Base-by-base conservation (phyloP, 2,113 vertebrate species). In the Vombatus ursinus region DNA sequence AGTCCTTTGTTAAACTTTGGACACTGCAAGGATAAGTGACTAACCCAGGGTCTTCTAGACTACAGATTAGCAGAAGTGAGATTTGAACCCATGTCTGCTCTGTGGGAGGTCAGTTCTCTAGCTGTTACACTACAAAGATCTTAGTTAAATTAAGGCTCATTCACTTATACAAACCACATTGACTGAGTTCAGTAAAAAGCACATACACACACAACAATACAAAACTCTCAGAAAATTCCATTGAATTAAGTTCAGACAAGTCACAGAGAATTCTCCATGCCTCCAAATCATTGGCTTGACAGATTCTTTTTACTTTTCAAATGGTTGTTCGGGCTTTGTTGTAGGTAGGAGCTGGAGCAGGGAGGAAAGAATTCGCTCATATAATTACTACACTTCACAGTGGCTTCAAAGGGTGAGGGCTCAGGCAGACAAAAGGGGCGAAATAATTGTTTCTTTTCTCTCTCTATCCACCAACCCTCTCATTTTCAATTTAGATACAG, bases 291-390 rank as follows among this genome's bases (percentile, higher is more conserved):
- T n/a, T 84, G n/a, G 68, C n/a, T 44, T 84, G 68, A 84, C 68
- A 84, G 68, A 84, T 84, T 44, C 68, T 84, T 84, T 44, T 84
- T 84, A 16, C 68, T 84, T 84, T 84, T 84, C 68, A 84, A 44
- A 44, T 44, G 16, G n/a, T 84, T 84, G n/a, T 44, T 23, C 1
- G 1, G 61, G 68, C 16, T 84, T 84, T 84, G n/a, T 44, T 84
- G 16, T 16, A 77, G 61, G 14, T n/a, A 16, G 37, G 68, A 57
- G 54, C 47, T 84, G 22, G 47, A 37, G 14, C n/a, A 90, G 37
- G 37, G 93, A 92, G 57, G 91, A 95, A 31, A 53, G 52, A 96
- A 96, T 94, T 95, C 9, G 68, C 51, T 91, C 52, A 84, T 93
- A 50, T 97, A 51, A 96, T 94, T 89, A 95, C 54, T 89, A 68